phyloP scores from a whole-genome alignment of 2,113 vertebrate species.

The Globicephala melas region DNA sequence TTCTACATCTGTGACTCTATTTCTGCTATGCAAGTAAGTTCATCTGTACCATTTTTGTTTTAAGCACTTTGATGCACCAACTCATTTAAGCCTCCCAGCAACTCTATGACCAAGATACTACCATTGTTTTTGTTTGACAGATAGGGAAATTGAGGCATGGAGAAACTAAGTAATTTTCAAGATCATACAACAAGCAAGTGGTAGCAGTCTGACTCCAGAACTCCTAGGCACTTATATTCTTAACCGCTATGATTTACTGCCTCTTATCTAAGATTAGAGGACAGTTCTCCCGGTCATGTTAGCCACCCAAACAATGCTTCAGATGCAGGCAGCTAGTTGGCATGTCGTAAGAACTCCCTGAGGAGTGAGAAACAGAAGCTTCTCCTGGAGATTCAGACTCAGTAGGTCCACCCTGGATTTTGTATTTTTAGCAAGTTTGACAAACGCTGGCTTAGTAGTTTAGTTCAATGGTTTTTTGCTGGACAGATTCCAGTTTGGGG shows the following conservation, averaged over 20 bases:
- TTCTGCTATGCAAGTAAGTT: neutral
- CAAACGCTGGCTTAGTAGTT: neutral
- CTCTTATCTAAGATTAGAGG: neutral
- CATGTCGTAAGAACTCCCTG: neutral
- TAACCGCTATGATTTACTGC: neutral
- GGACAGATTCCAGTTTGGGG: neutral
- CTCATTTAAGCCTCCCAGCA: neutral
- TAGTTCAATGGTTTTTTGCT: neutral
- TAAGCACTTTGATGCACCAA: neutral
- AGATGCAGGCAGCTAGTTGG: neutral
- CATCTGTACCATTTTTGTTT: neutral
- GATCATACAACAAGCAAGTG: neutral
- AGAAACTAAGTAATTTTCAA: constrained; percentile 1
- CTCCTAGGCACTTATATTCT: neutral
- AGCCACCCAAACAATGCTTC: neutral
- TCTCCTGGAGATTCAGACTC: neutral
- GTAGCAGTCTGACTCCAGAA: neutral
- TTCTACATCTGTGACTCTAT: neutral
- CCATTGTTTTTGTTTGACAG: neutral
- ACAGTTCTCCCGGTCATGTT: neutral
- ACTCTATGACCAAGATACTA: neutral
- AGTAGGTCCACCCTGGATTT: neutral
- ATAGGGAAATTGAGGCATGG: neutral
- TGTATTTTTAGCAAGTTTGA: neutral
- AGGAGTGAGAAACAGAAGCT: neutral